A percentile compares a stretch with the other conserved stretches of the same genome.
Conservation (phyloP, 2,113 vertebrate genomes). For the Xenopus borealis region DNA sequence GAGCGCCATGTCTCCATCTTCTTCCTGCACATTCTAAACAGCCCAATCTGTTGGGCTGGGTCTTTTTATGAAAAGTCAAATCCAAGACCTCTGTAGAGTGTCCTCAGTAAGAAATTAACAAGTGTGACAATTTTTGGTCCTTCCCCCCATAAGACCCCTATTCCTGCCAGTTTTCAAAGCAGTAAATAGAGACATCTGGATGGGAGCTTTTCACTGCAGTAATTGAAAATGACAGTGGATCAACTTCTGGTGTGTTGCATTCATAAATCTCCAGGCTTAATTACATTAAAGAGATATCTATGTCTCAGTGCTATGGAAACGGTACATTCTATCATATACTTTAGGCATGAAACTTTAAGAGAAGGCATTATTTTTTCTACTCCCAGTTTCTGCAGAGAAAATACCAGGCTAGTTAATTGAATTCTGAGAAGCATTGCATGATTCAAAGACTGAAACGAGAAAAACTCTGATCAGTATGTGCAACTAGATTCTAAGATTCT, state of each 20-base stretch:
- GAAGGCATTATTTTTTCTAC: too few species aligned
- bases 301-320: constrained; percentile 73
- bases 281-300: constrained; percentile 93
- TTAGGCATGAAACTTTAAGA: too few species aligned
- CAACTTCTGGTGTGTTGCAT: constrained; percentile 88
- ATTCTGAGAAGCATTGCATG: too few species aligned
- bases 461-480: too few species aligned
- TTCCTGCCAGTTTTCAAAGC: constrained; percentile 76
- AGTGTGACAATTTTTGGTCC: constrained; percentile 79
- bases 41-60: constrained; percentile 12
- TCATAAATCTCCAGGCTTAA: constrained; percentile 95
- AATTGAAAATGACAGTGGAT: constrained; percentile 93
- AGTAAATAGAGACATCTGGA: constrained; percentile 87
- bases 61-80: constrained; percentile 76
- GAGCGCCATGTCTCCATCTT: too few species aligned
- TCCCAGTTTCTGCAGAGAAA: too few species aligned
- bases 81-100: constrained; percentile 80
- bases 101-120: constrained; percentile 80
- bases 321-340: too few species aligned
- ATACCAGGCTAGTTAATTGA: too few species aligned
- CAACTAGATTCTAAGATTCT: too few species aligned
- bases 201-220: constrained; percentile 80
- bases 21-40: too few species aligned
- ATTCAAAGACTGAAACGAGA: too few species aligned
- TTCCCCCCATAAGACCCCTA: constrained; percentile 61